Base-by-base conservation (phyloP, 2,888 invertebrate genomes). In the Cabera pusaria region DNA sequence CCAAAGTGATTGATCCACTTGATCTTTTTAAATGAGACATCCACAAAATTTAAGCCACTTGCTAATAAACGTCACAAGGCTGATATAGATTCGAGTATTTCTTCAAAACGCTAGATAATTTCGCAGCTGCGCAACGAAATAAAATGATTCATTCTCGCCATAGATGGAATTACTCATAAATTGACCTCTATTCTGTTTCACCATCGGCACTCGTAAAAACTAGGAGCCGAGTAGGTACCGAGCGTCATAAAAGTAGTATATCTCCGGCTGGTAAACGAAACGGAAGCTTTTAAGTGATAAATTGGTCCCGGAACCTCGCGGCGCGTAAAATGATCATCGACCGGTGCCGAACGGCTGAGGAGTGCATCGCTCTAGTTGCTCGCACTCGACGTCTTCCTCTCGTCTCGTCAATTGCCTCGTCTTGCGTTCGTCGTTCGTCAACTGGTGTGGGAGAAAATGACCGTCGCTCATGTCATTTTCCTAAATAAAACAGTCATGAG, bases 201-300 rank as follows among this genome's bases (percentile, higher is more conserved):
- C 14, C 14, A 14, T 4, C 2, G 14, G 3, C 3, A 14, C 14
- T 2, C 2, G 14, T 59, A 59, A 61, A 54, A 57, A 54, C 54
- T 57, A 64, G 65, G 45, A 69, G 63, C 59, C 51, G 49, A 41
- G 44, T 59, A 56, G n/a, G n/a, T 64, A 57, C 29, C 21, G 33
- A 27, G 23, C 62, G 58, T 64, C 65, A 64, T 80, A 76, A 77
- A 77, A 70, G 44, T 56, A 51, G 56, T 59, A 50, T 57, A 49
- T 52, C 56, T 60, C 64, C 60, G 59, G 69, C 60, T 55, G 64
- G 57, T 64, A 64, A 64, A 65, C 63, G 60, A 67, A 71, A 68
- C 86, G 87, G 87, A 87, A 87, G 85, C 82, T 81, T 81, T 78
- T 77, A 85, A 84, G 80, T 86, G 85, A 83, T 86, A 85, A 85